Evolutionary conservation across 2,888 invertebrate species (phyloP), one percentile per base, ranked within the genome.

Genomic region (Anoplius nigerrimus): DNA sequence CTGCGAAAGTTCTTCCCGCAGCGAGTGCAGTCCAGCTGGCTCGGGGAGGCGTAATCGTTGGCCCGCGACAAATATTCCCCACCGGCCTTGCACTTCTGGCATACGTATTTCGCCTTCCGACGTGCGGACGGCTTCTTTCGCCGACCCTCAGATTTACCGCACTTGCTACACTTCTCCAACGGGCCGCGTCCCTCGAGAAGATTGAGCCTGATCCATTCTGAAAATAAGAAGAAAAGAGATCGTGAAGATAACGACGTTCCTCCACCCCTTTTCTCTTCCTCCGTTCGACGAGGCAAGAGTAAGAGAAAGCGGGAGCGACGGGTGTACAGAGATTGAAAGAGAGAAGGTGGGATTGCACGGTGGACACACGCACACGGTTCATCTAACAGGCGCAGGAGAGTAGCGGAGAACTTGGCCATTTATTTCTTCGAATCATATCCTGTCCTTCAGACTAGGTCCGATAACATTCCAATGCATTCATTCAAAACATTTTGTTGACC

Each of bases 1-100:
- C 79, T 62, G 45, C 76, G 78, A 65, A 84, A 84, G 62, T 81
- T 84, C 69, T 89, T 89, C 48, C 87, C 89, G 73, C 90, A 90
- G 21, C 56, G 76, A n/a, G 48, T 27, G 54, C 81, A 81, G 43
- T 62, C 66, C 71, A 78, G 58, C 21, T 22, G 22, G 51, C 20
- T 51, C 45, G n/a, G 22, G 22, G 6, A 61, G 43, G 57, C 22
- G 55, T 45, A 72, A 4, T 22, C 18, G 0, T 21, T 52, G 55
- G n/a, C 45, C 0, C 51, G 34, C 60, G 45, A 62, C 66, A 16
- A 34, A 34, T 11, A 34, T 45, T 2, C 21, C 11, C 63, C 56
- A 6, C 11, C 6, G 2, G 54, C 56, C 61, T 34, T 66, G 54
- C 54, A 53, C 34, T 62, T 73, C 56, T 58, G 64, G 48, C 74